Conservation (phyloP, 2,113 vertebrate genomes). For the Atlantisia rogersi region DNA sequence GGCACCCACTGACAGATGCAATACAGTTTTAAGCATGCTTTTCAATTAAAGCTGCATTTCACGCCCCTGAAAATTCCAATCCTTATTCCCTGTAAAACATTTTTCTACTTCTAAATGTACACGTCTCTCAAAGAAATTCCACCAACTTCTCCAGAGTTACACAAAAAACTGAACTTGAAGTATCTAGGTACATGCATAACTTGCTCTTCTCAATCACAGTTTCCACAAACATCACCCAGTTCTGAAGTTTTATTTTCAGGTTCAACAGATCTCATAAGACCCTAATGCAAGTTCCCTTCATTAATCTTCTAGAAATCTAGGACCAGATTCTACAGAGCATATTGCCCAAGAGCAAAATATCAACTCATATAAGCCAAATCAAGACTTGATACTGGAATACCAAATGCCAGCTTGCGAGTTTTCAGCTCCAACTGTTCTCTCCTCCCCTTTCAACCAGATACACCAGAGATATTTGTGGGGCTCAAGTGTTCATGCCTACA, state of each 20-base stretch:
- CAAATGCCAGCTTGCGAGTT: background rate
- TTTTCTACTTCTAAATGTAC: background rate
- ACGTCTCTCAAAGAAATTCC: too few relatives aligned
- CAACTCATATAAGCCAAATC: background rate
- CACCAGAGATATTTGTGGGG: background rate
- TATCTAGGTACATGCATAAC: background rate
- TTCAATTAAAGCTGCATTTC: background rate
- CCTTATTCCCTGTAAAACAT: background rate
- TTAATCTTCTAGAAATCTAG: background rate
- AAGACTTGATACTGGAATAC: background rate
- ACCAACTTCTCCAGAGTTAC: too few relatives aligned
- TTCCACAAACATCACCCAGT: background rate
- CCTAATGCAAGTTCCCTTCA: background rate
- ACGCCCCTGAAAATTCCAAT: background rate
- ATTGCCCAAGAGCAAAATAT: background rate
- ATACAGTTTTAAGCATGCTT: background rate
- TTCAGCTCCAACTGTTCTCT: background rate
- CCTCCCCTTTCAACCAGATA: background rate
- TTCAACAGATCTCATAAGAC: background rate
- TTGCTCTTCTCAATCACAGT: background rate
- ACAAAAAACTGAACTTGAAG: background rate
- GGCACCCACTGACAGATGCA: background rate
- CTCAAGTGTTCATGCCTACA: background rate
- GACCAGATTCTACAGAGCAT: background rate
- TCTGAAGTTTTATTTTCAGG: background rate